Conservation (phyloP, 2,797 vertebrate species). For the Vipera ursinii region DNA sequence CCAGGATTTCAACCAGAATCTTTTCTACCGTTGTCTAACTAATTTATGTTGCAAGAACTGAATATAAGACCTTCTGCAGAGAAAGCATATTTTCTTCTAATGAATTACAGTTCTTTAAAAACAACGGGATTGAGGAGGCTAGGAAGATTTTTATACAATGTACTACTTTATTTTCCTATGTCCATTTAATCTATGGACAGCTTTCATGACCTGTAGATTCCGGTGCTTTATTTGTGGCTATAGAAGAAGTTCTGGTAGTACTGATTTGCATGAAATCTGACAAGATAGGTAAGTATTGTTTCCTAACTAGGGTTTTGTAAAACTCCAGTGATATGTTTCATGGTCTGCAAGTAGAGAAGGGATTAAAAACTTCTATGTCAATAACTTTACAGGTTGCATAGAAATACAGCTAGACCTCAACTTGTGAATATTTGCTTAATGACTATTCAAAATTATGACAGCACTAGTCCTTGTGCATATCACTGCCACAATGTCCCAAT, state of each 20-base stretch:
- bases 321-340: not conserved
- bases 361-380: not conserved
- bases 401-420: not conserved
- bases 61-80: no score
- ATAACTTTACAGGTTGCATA: not conserved
- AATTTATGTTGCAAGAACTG: no score
- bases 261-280: not conserved
- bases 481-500: not conserved
- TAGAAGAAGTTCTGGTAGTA: not conserved
- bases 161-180: no score
- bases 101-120: no score
- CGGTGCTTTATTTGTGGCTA: not conserved
- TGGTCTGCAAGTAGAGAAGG: not conserved
- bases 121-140: no score
- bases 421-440: not conserved
- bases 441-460: not conserved
- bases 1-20: no score
- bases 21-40: no score
- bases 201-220: no score
- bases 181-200: no score
- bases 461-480: not conserved
- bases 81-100: no score
- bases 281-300: not conserved
- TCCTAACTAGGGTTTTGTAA: not conserved
- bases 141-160: no score